These are phyloP conservation scores for Venusia cambrica DNA, from an alignment of 2,888 invertebrate genomes.

Conservation along the genomic window DNA sequence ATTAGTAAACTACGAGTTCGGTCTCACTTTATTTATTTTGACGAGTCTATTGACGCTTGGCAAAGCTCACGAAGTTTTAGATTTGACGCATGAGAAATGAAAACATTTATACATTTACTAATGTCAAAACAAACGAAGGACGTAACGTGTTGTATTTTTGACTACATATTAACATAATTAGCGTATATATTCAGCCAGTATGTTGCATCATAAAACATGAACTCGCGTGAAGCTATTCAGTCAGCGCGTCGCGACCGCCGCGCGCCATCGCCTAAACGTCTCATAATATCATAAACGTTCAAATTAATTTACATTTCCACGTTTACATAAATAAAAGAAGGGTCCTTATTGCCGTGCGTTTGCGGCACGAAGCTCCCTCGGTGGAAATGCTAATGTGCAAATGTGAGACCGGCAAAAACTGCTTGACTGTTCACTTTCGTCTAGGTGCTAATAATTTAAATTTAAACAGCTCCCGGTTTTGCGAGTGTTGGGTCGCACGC, in stretches of 20 bases:
- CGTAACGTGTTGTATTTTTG: no score
- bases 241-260: no score
- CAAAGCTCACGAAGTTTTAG: no score
- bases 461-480: constrained; percentile 35
- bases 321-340: constrained; percentile 64
- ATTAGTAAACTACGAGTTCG: no score
- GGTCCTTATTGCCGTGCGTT: constrained; percentile 51
- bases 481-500: constrained; percentile 30
- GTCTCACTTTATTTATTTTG: no score
- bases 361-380: constrained; percentile 39
- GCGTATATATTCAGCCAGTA: no score
- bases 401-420: constrained; percentile 57
- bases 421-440: constrained; percentile 43
- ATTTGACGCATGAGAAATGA: no score
- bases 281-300: constrained; percentile 58
- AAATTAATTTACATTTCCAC: constrained; percentile 70
- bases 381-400: constrained; percentile 57
- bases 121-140: no score
- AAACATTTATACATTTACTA: no score
- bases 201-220: constrained; percentile 30
- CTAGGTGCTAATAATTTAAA: constrained; percentile 58
- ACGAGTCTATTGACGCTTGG: no score
- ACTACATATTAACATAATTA: no score
- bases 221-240: constrained; percentile 43
- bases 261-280: constrained; percentile 57